Conservation (phyloP, 2,797 vertebrate genomes). For the Limnodromus scolopaceus region DNA sequence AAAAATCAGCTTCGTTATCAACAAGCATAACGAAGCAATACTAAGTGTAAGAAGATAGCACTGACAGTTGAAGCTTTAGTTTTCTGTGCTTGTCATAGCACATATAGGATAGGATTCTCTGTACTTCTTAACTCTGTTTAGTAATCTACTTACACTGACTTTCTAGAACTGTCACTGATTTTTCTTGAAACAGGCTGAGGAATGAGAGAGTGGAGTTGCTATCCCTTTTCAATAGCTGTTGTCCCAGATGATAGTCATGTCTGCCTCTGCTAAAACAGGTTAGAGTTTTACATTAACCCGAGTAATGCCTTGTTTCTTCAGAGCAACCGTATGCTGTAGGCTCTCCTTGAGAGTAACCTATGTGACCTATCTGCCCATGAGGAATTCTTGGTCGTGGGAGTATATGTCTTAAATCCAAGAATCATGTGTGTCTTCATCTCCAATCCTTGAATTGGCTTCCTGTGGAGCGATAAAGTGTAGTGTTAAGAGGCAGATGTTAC, state of each 20-base stretch:
- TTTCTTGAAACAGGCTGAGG: not conserved
- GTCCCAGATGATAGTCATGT: not conserved
- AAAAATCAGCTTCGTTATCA: not conserved
- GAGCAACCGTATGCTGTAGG: not conserved
- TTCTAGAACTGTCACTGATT: not conserved
- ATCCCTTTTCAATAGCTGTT: not conserved
- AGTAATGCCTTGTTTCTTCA: not conserved
- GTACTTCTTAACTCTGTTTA: not conserved
- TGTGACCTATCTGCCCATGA: accelerated
- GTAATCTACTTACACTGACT: not conserved
- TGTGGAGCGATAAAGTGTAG: not conserved
- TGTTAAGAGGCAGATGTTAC: not conserved
- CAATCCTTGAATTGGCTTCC: not conserved
- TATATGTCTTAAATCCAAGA: not conserved
- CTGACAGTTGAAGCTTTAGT: not conserved
- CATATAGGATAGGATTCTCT: not conserved
- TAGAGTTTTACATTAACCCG: not conserved
- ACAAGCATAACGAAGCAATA: not conserved
- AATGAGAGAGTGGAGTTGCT: not conserved
- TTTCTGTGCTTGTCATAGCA: not conserved
- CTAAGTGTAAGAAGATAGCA: not conserved
- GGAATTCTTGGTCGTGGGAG: not conserved
- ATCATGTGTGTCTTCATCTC: not conserved
- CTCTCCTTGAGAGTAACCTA: not conserved
- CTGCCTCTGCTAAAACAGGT: not conserved